phyloP scores from a whole-genome alignment of 2,113 vertebrate species.

The Xiphorhynchus elegans region DNA sequence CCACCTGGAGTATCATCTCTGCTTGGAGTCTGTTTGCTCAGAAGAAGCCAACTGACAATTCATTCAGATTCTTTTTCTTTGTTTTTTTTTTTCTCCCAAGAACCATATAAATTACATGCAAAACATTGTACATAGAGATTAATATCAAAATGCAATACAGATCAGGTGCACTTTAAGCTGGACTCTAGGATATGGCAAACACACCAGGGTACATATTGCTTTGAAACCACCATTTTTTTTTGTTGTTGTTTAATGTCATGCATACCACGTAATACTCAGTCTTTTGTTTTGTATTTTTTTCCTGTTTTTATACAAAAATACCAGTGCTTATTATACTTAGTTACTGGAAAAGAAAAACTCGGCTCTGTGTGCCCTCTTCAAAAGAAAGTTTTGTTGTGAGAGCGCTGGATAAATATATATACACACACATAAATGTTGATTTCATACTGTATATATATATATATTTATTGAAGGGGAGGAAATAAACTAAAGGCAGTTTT shows the following conservation, averaged over 20 bases:
- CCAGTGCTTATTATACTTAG: constrained; percentile 77
- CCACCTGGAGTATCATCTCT: constrained; percentile 18
- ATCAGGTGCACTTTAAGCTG: constrained; percentile 71
- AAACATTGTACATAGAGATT: constrained; percentile 81
- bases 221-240: constrained; percentile 66
- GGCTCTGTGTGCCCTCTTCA: constrained; percentile 63
- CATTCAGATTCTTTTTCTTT: neutral
- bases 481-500: constrained; percentile 60
- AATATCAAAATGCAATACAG: constrained; percentile 81
- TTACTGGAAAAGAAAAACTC: constrained; percentile 47
- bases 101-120: constrained; percentile 84
- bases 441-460: constrained; percentile 72
- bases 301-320: constrained; percentile 81
- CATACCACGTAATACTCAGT: constrained; percentile 75
- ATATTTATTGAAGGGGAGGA: constrained; percentile 65
- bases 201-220: constrained; percentile 72
- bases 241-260: constrained; percentile 69
- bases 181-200: constrained; percentile 73
- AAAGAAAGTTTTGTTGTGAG: constrained; percentile 56
- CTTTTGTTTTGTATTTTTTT: constrained; percentile 64
- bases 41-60: constrained; percentile 58
- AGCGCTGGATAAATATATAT: constrained; percentile 66
- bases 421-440: constrained; percentile 53
- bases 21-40: constrained; percentile 31
- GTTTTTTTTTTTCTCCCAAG: constrained; percentile 28